phyloP scores from a whole-genome alignment of 1,140 invertebrate species.

The Zaprionus kolodkinae region DNA sequence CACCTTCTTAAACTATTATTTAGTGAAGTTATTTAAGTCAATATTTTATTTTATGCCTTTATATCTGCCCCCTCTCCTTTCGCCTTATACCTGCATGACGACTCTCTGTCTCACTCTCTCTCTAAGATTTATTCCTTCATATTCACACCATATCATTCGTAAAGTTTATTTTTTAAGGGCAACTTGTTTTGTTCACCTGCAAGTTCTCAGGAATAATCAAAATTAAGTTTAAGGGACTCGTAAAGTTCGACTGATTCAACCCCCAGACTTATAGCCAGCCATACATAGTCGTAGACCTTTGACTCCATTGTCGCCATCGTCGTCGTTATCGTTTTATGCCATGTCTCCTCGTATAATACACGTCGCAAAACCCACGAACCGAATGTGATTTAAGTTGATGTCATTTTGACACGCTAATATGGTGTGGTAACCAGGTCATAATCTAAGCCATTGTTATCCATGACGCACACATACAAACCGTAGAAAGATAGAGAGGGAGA shows the following conservation, averaged over 20 bases:
- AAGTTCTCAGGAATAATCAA: slow-evolving; percentile 8
- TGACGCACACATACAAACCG: neutral
- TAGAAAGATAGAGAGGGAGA: neutral
- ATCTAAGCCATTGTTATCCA: slow-evolving; percentile 45
- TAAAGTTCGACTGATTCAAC: slow-evolving; percentile 9
- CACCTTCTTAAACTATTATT: too few species aligned
- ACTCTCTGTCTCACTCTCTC: too few species aligned
- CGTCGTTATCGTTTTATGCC: slow-evolving; percentile 65
- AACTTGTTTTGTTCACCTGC: neutral
- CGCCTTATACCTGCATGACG: too few species aligned
- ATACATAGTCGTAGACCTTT: slow-evolving; percentile 25
- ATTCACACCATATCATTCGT: neutral
- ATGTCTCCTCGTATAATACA: slow-evolving; percentile 48
- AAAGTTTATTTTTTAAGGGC: neutral
- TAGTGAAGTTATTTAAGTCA: too few species aligned
- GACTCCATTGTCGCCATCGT: slow-evolving; percentile 28
- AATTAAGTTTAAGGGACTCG: slow-evolving; percentile 24
- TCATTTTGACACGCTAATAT: slow-evolving; percentile 74
- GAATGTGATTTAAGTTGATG: slow-evolving; percentile 79
- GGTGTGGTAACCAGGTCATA: slow-evolving; percentile 59
- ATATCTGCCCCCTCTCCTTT: too few species aligned
- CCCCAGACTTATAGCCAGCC: neutral
- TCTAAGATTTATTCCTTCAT: neutral
- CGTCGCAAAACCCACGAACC: slow-evolving; percentile 54
- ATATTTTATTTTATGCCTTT: too few species aligned